These are phyloP conservation scores for Hylaeus volcanicus DNA, from an alignment of 1,140 invertebrate species.

Conservation along the genomic window DNA sequence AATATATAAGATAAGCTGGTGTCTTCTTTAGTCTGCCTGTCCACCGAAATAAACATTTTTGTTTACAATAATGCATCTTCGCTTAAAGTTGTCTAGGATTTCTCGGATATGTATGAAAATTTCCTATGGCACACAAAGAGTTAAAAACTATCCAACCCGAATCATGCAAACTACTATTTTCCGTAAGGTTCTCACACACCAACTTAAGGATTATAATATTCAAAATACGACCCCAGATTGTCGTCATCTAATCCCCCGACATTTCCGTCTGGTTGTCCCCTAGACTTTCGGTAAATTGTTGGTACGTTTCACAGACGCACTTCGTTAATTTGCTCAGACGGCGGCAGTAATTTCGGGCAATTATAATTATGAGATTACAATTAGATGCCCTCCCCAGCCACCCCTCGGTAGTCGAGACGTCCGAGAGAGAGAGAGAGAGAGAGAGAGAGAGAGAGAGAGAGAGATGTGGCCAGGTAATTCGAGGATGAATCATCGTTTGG, in stretches of 20 bases:
- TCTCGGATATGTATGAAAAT: too few relatives aligned
- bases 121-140: too few relatives aligned
- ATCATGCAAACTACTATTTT: too few relatives aligned
- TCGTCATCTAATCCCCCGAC: not conserved
- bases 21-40: too few relatives aligned
- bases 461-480: slow-evolving; percentile 11
- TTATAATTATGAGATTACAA: slow-evolving; percentile 54
- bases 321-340: slow-evolving; percentile 37
- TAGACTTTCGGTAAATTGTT: slow-evolving; percentile 1
- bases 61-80: too few relatives aligned
- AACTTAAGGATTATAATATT: not conserved
- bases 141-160: too few relatives aligned
- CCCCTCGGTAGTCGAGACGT: slow-evolving; percentile 8
- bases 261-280: not conserved
- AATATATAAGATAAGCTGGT: too few relatives aligned
- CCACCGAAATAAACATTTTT: too few relatives aligned
- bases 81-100: too few relatives aligned
- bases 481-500: slow-evolving; percentile 48
- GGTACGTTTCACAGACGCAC: not conserved
- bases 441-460: not conserved
- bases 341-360: slow-evolving; percentile 34
- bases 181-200: too few relatives aligned
- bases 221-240: not conserved
- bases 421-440: not conserved
- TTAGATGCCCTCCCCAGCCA: slow-evolving; percentile 2